Base-by-base conservation (phyloP, 2,113 vertebrate genomes). In the Spea bombifrons region DNA sequence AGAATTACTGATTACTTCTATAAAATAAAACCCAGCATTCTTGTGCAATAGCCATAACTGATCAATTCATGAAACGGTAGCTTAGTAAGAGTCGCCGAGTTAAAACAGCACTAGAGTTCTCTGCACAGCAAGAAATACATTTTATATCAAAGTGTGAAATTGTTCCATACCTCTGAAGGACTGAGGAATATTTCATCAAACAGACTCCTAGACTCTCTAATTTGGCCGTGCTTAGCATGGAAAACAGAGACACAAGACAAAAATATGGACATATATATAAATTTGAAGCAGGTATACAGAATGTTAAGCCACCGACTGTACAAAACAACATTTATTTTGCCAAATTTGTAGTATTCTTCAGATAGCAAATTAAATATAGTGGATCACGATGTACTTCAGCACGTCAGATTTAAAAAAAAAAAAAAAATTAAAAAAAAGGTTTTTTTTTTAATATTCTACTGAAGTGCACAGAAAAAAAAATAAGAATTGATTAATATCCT, bases 111-210 rank as follows among this genome's bases (percentile, higher is more conserved):
- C 45, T 57, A 43, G 65, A 67, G 74, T 75, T 75, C 46, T 49
- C 63, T 66, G 50, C 73, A 49, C 64, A 76, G 75, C 66, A 77
- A 70, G 48, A 77, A 76, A 81, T n/a, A 77, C 86, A 86, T 84
- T 84, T 12, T 81, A 88, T 8, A 84, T 67, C 82, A 87, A 86
- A 80, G 44, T 89, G 88, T 88, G 87, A 86, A 89, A 89, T 86
- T 86, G 82, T 89, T 88, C 84, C 88, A 86, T 90, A 90, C 89
- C 90, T 91, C 89, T 81, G 88, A 86, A 86, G 70, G 85, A 86
- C 87, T 88, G 86, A 89, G 89, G 87, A 91, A 90, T 88, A 90
- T 89, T 88, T 91, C 90, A 91, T 88, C 89, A 90, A 90, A 90
- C 83, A 91, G 89, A 90, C 88, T 90, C 87, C 89, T 90, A 91